These are phyloP conservation scores for Pteronura brasiliensis DNA, from an alignment of 2,113 vertebrate genomes.

Conservation along the genomic window DNA sequence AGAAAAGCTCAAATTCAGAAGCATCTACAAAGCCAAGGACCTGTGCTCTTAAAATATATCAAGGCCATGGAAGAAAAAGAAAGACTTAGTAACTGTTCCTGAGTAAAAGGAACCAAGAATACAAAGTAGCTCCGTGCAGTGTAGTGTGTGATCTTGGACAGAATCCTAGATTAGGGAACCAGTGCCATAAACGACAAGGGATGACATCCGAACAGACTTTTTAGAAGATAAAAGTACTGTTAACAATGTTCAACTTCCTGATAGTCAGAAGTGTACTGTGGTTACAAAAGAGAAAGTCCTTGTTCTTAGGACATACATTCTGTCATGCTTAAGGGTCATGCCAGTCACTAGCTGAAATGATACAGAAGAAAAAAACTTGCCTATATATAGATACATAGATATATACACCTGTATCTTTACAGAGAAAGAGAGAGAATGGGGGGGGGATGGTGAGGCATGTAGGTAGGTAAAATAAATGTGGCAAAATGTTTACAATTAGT, in stretches of 20 bases:
- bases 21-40: neutral
- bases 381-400: neutral
- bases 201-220: neutral
- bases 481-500: conserved; percentile 5
- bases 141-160: neutral
- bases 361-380: neutral
- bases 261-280: neutral
- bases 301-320: neutral
- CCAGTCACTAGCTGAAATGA: neutral
- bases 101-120: conserved; percentile 5
- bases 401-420: neutral
- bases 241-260: neutral
- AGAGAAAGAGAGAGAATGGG: neutral
- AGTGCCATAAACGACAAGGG: neutral
- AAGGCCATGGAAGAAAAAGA: conserved; percentile 12
- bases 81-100: neutral
- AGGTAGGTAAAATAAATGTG: neutral
- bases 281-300: neutral
- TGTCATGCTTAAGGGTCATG: neutral
- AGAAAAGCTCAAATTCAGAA: conserved; percentile 4
- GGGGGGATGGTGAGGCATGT: neutral
- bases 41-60: neutral
- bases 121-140: neutral
- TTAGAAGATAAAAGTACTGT: neutral
- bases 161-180: neutral